Evolutionary conservation across 2,888 invertebrate species (phyloP), one percentile per base, ranked within the genome.

Genomic region (Acleris sparsana): DNA sequence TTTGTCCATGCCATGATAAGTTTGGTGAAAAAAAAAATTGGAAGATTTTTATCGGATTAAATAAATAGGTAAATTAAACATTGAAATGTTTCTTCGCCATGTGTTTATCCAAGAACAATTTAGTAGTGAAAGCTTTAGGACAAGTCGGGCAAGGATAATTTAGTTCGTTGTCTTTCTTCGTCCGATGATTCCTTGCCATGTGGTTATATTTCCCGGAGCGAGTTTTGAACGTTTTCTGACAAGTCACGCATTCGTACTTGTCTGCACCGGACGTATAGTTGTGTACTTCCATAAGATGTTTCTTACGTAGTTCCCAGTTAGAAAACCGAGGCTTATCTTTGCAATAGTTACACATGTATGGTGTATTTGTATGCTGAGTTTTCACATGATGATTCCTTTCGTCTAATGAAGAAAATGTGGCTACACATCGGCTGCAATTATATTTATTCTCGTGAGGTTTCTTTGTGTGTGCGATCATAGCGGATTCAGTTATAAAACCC

Each of bases 21-120:
- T 63, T 29, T 51, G 59, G 33, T 55, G 29, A 25, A 17, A 29
- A 46, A 29, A 46, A 13, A 49, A 5, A 11, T n/a, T 25, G 25
- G 5, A 4, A 13, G 39, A 39, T 39, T 3, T 39, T 39, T 39
- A 4, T 39, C 13, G 13, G 13, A 39, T 39, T 39, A 13, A 39
- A 39, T 39, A 39, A 39, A 13, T 7, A 25, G 25, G 3, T 48
- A 16, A 33, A 16, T 60, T 72, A 86, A 33, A 78, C 78, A 73
- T 89, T 92, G 55, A 89, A 90, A 78, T 94, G 94, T 73, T 93
- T 94, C 76, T 90, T 92, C 22, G 92, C 89, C 71, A 93, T 82
- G 74, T 94, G 94, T 70, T 92, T 93, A 70, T 93, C 93, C 74
- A 94, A 77, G 75, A 93, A 93, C 68, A 93, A 77, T 74, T 93